A percentile compares a stretch with the other conserved stretches of the same genome.
Conservation (phyloP, 2,797 vertebrate species). For the Oceanodroma leucorhoa region DNA sequence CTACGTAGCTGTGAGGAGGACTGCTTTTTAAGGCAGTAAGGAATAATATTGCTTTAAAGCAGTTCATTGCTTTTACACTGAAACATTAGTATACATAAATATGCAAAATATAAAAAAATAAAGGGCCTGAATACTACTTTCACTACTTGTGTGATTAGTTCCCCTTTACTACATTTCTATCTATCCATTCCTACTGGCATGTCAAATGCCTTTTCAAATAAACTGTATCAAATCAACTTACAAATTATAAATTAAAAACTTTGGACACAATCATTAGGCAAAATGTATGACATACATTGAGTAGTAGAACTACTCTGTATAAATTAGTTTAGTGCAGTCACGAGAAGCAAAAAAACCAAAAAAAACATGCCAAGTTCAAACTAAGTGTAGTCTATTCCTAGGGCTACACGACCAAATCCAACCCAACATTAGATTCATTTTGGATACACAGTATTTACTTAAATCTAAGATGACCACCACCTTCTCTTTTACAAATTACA, state of each 20-base stretch:
- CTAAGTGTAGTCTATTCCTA: neutral
- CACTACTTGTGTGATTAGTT: neutral
- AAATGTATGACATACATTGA: neutral
- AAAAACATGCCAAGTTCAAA: neutral
- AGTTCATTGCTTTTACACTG: neutral
- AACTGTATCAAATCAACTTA: neutral
- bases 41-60: neutral
- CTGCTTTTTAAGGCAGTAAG: neutral
- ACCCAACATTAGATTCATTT: neutral
- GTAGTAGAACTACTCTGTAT: neutral
- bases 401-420: neutral
- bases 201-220: neutral
- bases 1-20: neutral
- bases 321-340: neutral
- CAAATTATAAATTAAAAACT: neutral
- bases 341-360: neutral
- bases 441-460: neutral
- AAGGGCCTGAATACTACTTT: neutral
- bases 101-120: neutral
- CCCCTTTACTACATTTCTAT: neutral
- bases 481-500: neutral
- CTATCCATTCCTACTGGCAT: neutral
- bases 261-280: neutral
- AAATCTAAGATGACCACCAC: neutral
- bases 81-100: neutral